Base-by-base conservation (phyloP, 2,797 vertebrate species). In the Rhinichthys osculus region DNA sequence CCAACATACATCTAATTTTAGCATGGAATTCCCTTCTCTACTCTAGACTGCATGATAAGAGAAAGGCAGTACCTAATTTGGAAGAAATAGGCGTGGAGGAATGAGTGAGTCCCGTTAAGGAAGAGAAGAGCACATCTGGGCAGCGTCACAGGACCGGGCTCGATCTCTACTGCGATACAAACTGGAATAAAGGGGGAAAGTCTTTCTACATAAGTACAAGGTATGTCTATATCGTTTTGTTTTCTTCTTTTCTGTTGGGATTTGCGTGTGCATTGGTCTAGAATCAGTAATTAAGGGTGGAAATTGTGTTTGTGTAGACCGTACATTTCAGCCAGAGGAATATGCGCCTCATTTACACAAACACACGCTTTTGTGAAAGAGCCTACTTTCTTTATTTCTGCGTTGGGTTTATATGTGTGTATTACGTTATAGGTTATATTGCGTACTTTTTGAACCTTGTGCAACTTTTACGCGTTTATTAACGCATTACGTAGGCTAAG, bases 41-140 rank as follows among this genome's bases (percentile, higher is more conserved):
- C 13, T 38, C 23, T 8, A 64, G 35, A 19, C n/a, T 7, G 0
- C 4, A 47, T 81, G 73, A 71, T 69, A 40, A 40, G 27, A 40
- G 19, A 47, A 23, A 38, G 11, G 59, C 86, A 66, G 27, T 23
- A 21, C 83, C 87, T 82, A 85, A 83, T 85, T 73, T 79, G 83
- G 87, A 73, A 33, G 77, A 44, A 83, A 67, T 70, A 80, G 83
- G 87, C 83, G 87, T 88, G 79, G 87, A 78, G 54, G 42, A 54
- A 16, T 14, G 57, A 64, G 1, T 5, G 13, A 71, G 83, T 64
- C 42, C 84, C 30, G 80, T 67, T 50, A 66, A 78, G 57, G 84
- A 82, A 85, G 52, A 78, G 83, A 82, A 85, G 52, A 71, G 50
- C 73, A 79, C 72, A 82, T 86, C 85, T 70, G 79, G 72, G 19